Conservation (phyloP, 2,888 invertebrate species). For the Spodoptera picta region DNA sequence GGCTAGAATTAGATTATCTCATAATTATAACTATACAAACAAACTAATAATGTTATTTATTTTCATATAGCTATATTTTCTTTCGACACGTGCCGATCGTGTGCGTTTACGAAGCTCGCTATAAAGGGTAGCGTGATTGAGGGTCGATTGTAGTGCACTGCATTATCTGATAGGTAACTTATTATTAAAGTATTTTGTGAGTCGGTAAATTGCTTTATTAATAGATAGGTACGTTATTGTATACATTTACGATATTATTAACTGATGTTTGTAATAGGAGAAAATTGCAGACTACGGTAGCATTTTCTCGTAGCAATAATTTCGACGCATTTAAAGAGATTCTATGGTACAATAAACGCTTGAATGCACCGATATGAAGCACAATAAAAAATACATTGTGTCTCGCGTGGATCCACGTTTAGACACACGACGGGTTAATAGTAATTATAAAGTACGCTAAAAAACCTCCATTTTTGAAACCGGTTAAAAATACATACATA, state of each 20-base stretch:
- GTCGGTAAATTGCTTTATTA: slow-evolving; percentile 13
- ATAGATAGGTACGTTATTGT: slow-evolving; percentile 10
- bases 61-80: slow-evolving; percentile 41
- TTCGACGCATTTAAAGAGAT: no score
- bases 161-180: slow-evolving; percentile 37
- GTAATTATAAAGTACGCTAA: no score
- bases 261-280: not conserved
- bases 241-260: not conserved
- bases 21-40: slow-evolving; percentile 50
- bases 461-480: no score
- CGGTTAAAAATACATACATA: no score
- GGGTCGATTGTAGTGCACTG: slow-evolving; percentile 19
- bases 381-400: no score
- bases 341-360: not conserved
- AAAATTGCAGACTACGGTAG: not conserved
- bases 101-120: slow-evolving; percentile 32
- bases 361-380: no score
- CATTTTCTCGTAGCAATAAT: no score
- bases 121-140: slow-evolving; percentile 13
- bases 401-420: no score
- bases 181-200: slow-evolving; percentile 29
- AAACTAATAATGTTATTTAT: slow-evolving; percentile 50
- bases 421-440: no score
- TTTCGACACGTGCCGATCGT: slow-evolving; percentile 39
- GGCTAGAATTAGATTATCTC: slow-evolving; percentile 37